These are phyloP conservation scores for Benitochromis conjunctus DNA, from an alignment of 2,113 vertebrate species.

Conservation along the genomic window DNA sequence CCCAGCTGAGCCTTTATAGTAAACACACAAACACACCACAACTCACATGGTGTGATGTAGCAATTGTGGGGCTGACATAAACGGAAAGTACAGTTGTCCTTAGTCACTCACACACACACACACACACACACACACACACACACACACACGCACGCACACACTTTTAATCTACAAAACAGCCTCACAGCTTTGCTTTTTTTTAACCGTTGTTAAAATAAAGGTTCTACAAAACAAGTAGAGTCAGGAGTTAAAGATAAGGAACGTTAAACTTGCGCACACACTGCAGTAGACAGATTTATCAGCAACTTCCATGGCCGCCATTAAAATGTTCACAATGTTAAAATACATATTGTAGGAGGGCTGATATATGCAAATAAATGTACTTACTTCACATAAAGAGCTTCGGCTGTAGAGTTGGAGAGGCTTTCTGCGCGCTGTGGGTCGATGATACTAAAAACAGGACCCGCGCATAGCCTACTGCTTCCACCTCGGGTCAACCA, in stretches of 20 bases:
- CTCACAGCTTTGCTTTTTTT: background rate
- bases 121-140: no score
- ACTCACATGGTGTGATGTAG: no score
- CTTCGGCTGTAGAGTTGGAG: background rate
- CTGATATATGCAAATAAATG: background rate
- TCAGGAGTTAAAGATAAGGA: background rate
- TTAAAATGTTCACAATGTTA: background rate
- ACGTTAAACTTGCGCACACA: accelerated
- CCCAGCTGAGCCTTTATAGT: no score
- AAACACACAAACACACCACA: no score
- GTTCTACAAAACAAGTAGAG: background rate
- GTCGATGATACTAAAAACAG: background rate
- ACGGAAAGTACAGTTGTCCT: no score
- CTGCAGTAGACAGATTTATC: background rate
- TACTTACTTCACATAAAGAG: background rate
- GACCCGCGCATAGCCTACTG: background rate
- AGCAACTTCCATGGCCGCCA: background rate
- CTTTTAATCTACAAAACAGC: no score
- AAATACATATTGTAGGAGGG: background rate
- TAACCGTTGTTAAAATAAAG: background rate
- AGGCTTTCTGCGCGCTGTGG: accelerated
- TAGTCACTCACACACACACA: no score
- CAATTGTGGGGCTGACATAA: no score
- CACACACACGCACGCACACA: no score
- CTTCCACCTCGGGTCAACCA: background rate